Evolutionary conservation across 2,888 invertebrate species (phyloP).

Genomic region (Embidobia sp.): DNA sequence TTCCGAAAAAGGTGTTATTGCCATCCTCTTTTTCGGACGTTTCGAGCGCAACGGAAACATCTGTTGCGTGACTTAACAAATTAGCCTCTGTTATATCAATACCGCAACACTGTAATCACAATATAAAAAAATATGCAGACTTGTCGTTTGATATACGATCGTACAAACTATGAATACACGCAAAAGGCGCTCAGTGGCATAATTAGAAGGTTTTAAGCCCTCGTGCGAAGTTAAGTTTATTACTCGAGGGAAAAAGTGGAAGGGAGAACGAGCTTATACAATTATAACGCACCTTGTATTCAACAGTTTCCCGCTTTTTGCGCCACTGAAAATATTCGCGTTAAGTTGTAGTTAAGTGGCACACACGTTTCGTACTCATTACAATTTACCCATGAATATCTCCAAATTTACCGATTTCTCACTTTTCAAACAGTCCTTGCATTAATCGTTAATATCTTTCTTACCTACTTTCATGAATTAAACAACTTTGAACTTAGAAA

Average conservation of each 20-base stretch:
- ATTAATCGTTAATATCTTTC: no score
- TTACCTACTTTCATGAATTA: no score
- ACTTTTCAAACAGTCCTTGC: no score
- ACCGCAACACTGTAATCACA: conserved; percentile 52
- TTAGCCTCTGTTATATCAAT: conserved; percentile 57
- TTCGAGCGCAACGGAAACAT: conserved; percentile 45
- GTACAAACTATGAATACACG: conserved; percentile 53
- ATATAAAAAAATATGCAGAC: conserved; percentile 55
- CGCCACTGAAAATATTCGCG: conserved; percentile 31
- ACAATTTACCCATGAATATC: conserved; percentile 21
- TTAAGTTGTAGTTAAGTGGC: conserved; percentile 21
- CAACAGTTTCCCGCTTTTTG: conserved; percentile 43
- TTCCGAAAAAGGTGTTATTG: conserved; percentile 36
- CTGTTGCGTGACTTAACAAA: conserved; percentile 59
- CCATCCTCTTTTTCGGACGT: conserved; percentile 46
- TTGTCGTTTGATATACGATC: conserved; percentile 57
- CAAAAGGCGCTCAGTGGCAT: conserved; percentile 48
- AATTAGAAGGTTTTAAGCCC: conserved; percentile 58
- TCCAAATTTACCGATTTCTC: no score
- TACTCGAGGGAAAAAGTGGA: conserved; percentile 12
- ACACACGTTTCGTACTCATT: conserved; percentile 24
- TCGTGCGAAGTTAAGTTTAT: conserved; percentile 46
- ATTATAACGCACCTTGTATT: conserved; percentile 56
- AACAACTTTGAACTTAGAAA: no score
- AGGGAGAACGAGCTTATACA: conserved; percentile 26